Evolutionary conservation across 2,888 invertebrate genomes (phyloP).

Genomic region (Clivina fossor): DNA sequence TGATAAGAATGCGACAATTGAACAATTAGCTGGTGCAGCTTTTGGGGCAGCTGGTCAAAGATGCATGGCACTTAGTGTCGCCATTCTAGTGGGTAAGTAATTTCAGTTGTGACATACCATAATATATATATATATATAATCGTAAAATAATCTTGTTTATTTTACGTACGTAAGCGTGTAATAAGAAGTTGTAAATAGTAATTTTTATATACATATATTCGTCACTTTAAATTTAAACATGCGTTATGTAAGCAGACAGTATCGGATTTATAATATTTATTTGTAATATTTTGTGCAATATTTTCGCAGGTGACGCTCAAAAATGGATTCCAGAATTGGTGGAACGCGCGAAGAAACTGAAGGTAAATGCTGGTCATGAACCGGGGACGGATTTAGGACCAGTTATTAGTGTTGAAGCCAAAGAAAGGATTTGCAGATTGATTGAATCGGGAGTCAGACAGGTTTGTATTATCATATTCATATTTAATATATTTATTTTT

Average conservation of each 20-base stretch:
- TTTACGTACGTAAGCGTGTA: too few species aligned
- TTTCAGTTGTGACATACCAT: too few species aligned
- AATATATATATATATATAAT: too few species aligned
- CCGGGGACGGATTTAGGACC: constrained; percentile 86
- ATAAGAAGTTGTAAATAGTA: too few species aligned
- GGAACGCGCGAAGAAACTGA: constrained; percentile 75
- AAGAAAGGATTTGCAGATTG: constrained; percentile 76
- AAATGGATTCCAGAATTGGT: constrained; percentile 94
- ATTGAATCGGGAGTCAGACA: constrained; percentile 71
- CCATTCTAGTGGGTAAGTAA: constrained; percentile 77
- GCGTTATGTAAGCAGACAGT: too few species aligned
- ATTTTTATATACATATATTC: too few species aligned
- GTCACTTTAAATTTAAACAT: too few species aligned
- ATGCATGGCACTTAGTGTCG: constrained; percentile 98
- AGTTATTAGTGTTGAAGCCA: constrained; percentile 90
- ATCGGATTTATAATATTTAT: too few species aligned
- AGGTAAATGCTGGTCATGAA: constrained; percentile 88
- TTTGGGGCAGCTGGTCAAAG: constrained; percentile 99
- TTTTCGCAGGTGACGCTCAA: constrained; percentile 68
- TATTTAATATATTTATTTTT: too few species aligned
- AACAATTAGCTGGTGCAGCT: constrained; percentile 87
- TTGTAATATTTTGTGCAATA: constrained; percentile 6
- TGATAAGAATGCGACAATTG: constrained; percentile 93
- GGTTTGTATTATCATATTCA: constrained; percentile 55
- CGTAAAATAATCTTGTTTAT: too few species aligned